Percentiles rank a stretch among this genome's conserved stretches.
Conservation (phyloP, 2,888 invertebrate genomes). For the Acheta domesticus region DNA sequence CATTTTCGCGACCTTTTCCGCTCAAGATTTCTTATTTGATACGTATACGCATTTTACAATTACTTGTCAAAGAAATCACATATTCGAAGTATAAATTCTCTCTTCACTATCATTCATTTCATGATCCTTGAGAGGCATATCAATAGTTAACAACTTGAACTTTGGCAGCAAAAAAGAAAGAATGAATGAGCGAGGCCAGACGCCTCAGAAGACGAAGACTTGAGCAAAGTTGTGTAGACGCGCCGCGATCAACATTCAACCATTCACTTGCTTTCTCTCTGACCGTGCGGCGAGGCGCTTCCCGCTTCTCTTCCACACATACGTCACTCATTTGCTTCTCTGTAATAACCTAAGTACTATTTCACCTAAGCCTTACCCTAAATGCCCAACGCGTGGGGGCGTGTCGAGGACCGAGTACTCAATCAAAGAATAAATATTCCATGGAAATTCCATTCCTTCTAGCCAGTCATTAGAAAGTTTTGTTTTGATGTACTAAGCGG, state of each 20-base stretch:
- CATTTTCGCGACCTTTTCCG: background rate
- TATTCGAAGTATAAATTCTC: background rate
- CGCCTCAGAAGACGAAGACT: conserved; percentile 6
- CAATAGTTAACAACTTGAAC: background rate
- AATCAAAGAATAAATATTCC: too few species aligned
- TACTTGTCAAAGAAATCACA: background rate
- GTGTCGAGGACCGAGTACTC: background rate
- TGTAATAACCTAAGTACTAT: background rate
- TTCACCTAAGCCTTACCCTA: background rate
- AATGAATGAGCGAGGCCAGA: background rate
- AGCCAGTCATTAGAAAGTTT: too few species aligned
- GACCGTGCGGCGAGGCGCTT: background rate
- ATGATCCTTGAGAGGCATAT: background rate
- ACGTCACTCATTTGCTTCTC: background rate
- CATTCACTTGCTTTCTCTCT: background rate
- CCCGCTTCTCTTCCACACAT: background rate
- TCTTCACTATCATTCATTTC: background rate
- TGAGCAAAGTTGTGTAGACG: conserved; percentile 18
- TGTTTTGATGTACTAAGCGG: too few species aligned
- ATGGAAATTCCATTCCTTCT: too few species aligned
- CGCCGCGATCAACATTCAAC: background rate
- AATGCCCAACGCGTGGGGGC: background rate
- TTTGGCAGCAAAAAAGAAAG: background rate
- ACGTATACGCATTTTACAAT: too few species aligned
- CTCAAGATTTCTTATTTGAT: background rate